phyloP scores from a whole-genome alignment of 2,888 invertebrate species.

The Rhabditophanes sp. region DNA sequence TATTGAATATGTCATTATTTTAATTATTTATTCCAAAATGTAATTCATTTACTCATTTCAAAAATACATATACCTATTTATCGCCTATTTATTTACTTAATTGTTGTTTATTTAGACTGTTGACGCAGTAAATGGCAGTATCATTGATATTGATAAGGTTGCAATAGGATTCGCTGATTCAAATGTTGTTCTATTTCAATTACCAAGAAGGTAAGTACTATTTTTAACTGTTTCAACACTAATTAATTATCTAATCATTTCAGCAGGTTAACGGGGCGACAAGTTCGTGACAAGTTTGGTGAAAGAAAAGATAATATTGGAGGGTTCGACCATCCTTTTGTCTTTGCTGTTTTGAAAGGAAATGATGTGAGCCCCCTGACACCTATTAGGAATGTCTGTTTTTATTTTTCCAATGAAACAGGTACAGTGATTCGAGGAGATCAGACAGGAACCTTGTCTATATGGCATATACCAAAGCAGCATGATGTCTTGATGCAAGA shows the following conservation, averaged over 20 bases:
- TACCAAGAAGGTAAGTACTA: conserved; percentile 69
- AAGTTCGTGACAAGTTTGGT: conserved; percentile 18
- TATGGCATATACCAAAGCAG: conserved; percentile 23
- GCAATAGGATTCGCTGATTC: conserved; percentile 90
- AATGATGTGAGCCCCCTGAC: too few species aligned
- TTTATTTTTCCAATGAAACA: not conserved
- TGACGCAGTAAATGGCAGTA: conserved; percentile 32
- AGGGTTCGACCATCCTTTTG: conserved; percentile 24
- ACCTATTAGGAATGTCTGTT: conserved; percentile 3
- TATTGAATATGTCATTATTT: too few species aligned
- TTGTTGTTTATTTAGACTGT: too few species aligned
- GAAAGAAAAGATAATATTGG: conserved; percentile 17
- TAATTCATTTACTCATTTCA: too few species aligned
- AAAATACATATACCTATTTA: too few species aligned
- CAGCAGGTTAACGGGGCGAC: conserved; percentile 52
- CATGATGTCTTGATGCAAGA: conserved; percentile 20
- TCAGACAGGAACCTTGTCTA: conserved; percentile 14
- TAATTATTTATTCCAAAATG: too few species aligned
- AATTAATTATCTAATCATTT: conserved; percentile 10
- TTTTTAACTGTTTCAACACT: conserved; percentile 5
- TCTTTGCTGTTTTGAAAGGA: conserved; percentile 28
- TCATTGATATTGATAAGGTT: conserved; percentile 51
- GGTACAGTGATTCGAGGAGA: conserved; percentile 10
- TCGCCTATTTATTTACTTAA: too few species aligned
- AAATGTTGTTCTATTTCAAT: conserved; percentile 78